Conservation (phyloP, 2,113 vertebrate species). For the Galbula dea region DNA sequence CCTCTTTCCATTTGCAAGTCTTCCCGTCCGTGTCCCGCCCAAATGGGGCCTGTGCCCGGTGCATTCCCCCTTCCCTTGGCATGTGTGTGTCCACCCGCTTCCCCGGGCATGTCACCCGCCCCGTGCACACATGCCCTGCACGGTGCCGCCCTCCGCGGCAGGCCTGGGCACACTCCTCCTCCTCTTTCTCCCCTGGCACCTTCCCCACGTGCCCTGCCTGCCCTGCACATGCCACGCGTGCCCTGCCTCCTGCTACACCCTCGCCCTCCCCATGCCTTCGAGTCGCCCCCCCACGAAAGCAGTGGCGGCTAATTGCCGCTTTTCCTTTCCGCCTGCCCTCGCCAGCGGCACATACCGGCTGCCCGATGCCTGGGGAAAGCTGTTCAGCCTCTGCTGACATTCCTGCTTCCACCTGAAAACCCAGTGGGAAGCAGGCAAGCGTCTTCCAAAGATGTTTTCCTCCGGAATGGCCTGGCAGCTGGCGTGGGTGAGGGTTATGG, state of each 20-base stretch:
- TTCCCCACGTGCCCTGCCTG: not conserved
- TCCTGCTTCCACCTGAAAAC: not conserved
- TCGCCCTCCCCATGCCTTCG: not conserved
- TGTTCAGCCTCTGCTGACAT: not conserved
- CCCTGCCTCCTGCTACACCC: not conserved
- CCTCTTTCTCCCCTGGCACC: not conserved
- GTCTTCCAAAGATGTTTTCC: not conserved
- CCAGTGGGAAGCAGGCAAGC: rapidly evolving
- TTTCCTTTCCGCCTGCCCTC: not conserved
- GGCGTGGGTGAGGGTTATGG: not conserved
- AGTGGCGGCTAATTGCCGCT: not conserved
- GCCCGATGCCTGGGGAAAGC: not conserved
- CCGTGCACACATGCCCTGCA: not conserved
- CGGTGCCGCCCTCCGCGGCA: not conserved
- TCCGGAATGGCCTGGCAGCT: rapidly evolving
- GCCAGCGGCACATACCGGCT: not conserved
- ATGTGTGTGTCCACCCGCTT: not conserved
- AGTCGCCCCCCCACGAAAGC: not conserved
- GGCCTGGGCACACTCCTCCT: not conserved
- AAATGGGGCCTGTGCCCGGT: not conserved
- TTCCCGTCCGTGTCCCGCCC: not conserved
- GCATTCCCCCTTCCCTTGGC: not conserved
- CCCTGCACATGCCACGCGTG: not conserved
- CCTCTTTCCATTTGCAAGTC: not conserved
- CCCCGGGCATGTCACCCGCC: not conserved